Evolutionary conservation across 2,888 invertebrate genomes (phyloP).

Genomic region (Tetheella fluctuosa): DNA sequence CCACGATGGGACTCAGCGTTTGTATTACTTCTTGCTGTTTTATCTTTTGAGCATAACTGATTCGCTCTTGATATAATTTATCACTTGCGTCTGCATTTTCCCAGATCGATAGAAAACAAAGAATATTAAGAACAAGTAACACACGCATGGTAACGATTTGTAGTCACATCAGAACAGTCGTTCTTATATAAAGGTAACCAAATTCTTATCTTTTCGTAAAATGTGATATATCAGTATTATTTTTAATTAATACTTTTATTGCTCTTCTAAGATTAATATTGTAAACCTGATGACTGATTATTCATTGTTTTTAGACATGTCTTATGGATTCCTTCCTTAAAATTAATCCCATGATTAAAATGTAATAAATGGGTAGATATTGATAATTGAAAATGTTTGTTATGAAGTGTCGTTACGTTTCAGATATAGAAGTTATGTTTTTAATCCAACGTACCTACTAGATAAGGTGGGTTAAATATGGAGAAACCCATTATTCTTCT

Average conservation of each 20-base stretch:
- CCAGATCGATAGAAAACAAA: slow-evolving; percentile 34
- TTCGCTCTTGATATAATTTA: slow-evolving; percentile 63
- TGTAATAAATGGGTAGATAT: background rate
- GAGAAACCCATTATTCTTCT: background rate
- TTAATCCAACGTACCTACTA: background rate
- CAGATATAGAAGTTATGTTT: background rate
- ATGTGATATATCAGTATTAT: slow-evolving; percentile 17
- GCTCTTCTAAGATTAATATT: slow-evolving; percentile 38
- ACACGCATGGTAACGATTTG: slow-evolving; percentile 41
- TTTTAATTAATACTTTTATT: slow-evolving; percentile 36
- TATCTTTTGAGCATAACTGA: slow-evolving; percentile 57
- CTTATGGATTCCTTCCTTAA: background rate
- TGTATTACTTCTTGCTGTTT: slow-evolving; percentile 43
- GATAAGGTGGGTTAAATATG: background rate
- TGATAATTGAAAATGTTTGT: slow-evolving; percentile 2
- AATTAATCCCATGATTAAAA: background rate
- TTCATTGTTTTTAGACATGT: slow-evolving; percentile 14
- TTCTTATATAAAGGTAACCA: slow-evolving; percentile 12
- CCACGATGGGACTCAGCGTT: slow-evolving; percentile 52
- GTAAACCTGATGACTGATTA: slow-evolving; percentile 33
- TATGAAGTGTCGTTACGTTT: background rate
- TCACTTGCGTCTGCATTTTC: slow-evolving; percentile 26
- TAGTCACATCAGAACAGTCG: slow-evolving; percentile 16
- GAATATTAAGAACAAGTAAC: slow-evolving; percentile 38
- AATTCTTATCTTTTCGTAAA: slow-evolving; percentile 31